These are phyloP conservation scores for Tryphoninae sp. DNA, from an alignment of 2,888 invertebrate genomes.

Conservation along the genomic window DNA sequence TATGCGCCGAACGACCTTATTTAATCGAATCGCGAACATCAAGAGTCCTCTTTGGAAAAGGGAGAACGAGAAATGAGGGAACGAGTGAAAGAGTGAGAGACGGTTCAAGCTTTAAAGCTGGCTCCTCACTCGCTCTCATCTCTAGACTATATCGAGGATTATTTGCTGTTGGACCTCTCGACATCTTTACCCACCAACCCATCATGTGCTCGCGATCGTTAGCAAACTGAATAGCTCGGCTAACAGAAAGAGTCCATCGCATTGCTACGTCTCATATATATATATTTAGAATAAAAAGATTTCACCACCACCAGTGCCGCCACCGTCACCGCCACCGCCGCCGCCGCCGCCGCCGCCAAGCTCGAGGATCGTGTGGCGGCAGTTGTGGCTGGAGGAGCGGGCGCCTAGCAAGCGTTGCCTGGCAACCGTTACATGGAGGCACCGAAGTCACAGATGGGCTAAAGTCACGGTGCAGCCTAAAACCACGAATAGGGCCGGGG, in stretches of 20 bases:
- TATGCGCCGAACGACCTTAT: slow-evolving; percentile 56
- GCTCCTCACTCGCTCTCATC: slow-evolving; percentile 1
- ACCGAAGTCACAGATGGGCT: too few species aligned
- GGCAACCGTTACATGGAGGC: too few species aligned
- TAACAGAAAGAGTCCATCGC: slow-evolving; percentile 38
- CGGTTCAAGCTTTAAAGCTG: slow-evolving; percentile 39
- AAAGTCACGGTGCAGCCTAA: too few species aligned
- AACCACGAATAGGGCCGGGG: too few species aligned
- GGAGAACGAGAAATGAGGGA: slow-evolving; percentile 36
- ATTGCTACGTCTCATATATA: neutral
- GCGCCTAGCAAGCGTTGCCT: too few species aligned
- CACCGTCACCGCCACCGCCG: too few species aligned
- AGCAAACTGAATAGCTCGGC: slow-evolving; percentile 47
- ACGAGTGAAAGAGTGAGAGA: slow-evolving; percentile 21
- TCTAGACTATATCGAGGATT: slow-evolving; percentile 28
- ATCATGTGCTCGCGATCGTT: slow-evolving; percentile 51
- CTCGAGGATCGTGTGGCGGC: too few species aligned
- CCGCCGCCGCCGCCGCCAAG: too few species aligned
- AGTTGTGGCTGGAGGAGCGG: too few species aligned
- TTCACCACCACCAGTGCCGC: too few species aligned
- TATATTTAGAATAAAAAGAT: neutral
- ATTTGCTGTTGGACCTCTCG: slow-evolving; percentile 58
- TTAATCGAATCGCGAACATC: slow-evolving; percentile 51
- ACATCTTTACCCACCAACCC: slow-evolving; percentile 54
- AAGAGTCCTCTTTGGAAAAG: slow-evolving; percentile 57